phyloP scores from a whole-genome alignment of 35 echinoderm and acorn worm genomes.

The Ophiothrix spiculata region DNA sequence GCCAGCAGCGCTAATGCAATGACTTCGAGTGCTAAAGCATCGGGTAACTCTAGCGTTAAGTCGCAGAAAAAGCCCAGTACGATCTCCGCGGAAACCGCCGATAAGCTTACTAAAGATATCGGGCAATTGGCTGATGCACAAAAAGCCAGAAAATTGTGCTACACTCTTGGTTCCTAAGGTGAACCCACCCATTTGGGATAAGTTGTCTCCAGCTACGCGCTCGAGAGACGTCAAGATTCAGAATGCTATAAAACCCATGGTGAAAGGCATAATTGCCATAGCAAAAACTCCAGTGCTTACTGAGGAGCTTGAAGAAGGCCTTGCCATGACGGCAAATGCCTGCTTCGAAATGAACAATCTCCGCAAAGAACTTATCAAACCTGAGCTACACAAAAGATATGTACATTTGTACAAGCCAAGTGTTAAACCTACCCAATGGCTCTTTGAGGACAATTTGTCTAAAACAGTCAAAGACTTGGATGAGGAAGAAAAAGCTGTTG shows the following conservation, averaged over 20 bases:
- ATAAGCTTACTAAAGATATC: too few species aligned
- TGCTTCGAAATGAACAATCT: constrained; percentile 16
- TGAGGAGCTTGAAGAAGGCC: not conserved
- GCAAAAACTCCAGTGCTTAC: not conserved
- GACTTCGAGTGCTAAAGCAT: too few species aligned
- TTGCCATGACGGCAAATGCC: not conserved
- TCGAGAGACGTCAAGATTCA: not conserved
- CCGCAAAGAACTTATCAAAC: constrained; percentile 18
- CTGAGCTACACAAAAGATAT: constrained; percentile 17
- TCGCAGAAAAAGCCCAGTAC: too few species aligned
- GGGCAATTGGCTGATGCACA: too few species aligned
- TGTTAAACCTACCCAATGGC: constrained; percentile 8
- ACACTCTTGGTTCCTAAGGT: not conserved
- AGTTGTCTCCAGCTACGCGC: not conserved
- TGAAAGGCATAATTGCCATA: constrained; percentile 14
- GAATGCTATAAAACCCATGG: not conserved
- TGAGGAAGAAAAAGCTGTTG: constrained; percentile 45
- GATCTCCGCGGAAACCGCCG: too few species aligned
- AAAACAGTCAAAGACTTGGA: constrained; percentile 53
- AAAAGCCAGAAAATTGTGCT: not conserved
- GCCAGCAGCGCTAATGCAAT: too few species aligned
- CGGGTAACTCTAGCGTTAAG: too few species aligned
- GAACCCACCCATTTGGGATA: not conserved
- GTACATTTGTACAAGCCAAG: constrained; percentile 4
- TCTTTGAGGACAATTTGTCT: constrained; percentile 42